Conservation (phyloP, 2,888 invertebrate species). For the Cerceris ruficornis region DNA sequence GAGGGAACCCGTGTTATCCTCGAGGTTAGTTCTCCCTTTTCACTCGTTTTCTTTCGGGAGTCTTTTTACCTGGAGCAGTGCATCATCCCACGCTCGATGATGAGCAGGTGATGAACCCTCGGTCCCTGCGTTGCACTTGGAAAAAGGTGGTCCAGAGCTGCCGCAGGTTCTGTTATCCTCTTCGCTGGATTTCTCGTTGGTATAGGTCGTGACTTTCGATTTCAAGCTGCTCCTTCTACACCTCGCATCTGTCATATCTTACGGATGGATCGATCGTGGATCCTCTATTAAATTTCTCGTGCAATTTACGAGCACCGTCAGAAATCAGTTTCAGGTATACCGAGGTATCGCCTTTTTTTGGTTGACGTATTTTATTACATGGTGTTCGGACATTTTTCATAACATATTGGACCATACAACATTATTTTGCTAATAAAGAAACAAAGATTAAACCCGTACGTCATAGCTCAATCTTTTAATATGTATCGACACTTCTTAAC, state of each 20-base stretch:
- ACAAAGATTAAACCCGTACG: too few relatives aligned
- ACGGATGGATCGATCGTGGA: not conserved
- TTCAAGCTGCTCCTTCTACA: slow-evolving; percentile 33
- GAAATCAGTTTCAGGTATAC: not conserved
- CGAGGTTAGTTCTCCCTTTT: slow-evolving; percentile 57
- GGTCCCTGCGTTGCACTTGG: slow-evolving; percentile 23
- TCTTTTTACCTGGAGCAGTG: slow-evolving; percentile 60
- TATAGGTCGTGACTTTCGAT: slow-evolving; percentile 62
- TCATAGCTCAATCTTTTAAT: too few relatives aligned
- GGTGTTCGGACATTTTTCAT: too few relatives aligned
- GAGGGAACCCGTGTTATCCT: slow-evolving; percentile 62
- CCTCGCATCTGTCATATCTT: slow-evolving; percentile 52
- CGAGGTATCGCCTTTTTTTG: not conserved
- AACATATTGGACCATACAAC: too few relatives aligned
- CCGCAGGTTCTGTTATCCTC: slow-evolving; percentile 50
- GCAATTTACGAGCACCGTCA: not conserved
- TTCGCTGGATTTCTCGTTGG: slow-evolving; percentile 50
- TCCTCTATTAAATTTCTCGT: not conserved
- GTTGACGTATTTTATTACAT: too few relatives aligned
- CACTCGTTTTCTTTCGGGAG: slow-evolving; percentile 53
- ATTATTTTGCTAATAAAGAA: too few relatives aligned
- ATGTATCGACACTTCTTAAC: too few relatives aligned
- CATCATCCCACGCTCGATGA: slow-evolving; percentile 69
- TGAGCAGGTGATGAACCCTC: slow-evolving; percentile 73
- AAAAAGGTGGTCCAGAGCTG: slow-evolving; percentile 24